These are phyloP conservation scores for Drosophila infuscata DNA, from an alignment of 2,888 invertebrate species.

Conservation along the genomic window DNA sequence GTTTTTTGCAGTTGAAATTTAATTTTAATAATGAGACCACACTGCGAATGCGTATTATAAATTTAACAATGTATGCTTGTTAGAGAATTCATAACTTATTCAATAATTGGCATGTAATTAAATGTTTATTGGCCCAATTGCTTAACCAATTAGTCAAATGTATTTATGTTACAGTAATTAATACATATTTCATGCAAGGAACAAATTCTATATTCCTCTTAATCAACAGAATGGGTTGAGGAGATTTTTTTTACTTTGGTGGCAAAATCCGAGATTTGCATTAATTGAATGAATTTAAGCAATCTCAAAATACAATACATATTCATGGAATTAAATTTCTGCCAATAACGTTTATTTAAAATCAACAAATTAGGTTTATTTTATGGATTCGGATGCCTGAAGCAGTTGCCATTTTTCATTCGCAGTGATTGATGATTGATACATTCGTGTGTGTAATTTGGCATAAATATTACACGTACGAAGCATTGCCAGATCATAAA, in stretches of 20 bases:
- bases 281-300: neutral
- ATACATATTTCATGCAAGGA: neutral
- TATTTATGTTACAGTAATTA: conserved; percentile 49
- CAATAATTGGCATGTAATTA: conserved; percentile 65
- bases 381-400: neutral
- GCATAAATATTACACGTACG: conserved; percentile 32
- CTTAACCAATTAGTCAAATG: conserved; percentile 57
- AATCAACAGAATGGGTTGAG: neutral
- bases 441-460: conserved; percentile 4
- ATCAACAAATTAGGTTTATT: neutral
- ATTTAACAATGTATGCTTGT: conserved; percentile 35
- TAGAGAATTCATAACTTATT: conserved; percentile 62
- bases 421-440: conserved; percentile 10
- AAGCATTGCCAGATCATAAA: conserved; percentile 13
- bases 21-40: conserved; percentile 16
- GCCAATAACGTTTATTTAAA: neutral
- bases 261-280: neutral
- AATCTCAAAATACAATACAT: neutral
- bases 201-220: neutral
- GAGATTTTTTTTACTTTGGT: neutral
- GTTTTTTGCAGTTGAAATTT: neutral
- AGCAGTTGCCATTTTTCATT: conserved; percentile 26
- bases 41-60: conserved; percentile 39
- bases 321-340: neutral
- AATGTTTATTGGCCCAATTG: conserved; percentile 71